These are phyloP conservation scores for Thymelicus acteon DNA, from an alignment of 2,888 invertebrate species.

Conservation along the genomic window DNA sequence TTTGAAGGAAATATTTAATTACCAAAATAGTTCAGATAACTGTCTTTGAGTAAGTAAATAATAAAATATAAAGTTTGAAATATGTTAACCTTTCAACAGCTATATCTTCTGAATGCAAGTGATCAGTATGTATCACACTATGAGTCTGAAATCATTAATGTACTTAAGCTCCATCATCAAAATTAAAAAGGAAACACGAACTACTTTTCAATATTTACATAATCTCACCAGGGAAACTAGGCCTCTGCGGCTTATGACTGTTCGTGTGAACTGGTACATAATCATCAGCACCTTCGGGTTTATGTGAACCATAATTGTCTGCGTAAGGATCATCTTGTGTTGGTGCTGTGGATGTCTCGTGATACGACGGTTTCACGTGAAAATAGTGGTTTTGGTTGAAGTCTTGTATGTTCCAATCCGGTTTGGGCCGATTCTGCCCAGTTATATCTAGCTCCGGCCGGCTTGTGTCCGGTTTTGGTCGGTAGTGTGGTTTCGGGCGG, in stretches of 20 bases:
- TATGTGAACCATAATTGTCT: conserved; percentile 50
- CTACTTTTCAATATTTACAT: conserved; percentile 35
- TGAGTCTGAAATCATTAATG: too few species aligned
- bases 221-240: conserved; percentile 79
- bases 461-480: conserved; percentile 53
- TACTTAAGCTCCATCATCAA: conserved; percentile 51
- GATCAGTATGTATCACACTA: too few species aligned
- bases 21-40: too few species aligned
- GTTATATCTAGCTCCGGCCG: conserved; percentile 52
- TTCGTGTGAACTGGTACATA: conserved; percentile 73
- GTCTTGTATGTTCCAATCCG: conserved; percentile 59
- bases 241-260: conserved; percentile 65
- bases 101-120: too few species aligned
- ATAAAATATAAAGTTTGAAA: too few species aligned
- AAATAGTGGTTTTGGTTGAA: conserved; percentile 67
- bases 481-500: conserved; percentile 65
- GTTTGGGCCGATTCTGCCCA: conserved; percentile 50
- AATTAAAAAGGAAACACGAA: conserved; percentile 40
- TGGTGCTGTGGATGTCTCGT: conserved; percentile 67
- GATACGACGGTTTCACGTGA: conserved; percentile 80
- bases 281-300: conserved; percentile 71
- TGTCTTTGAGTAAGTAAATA: too few species aligned
- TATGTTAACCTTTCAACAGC: too few species aligned
- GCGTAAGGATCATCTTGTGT: conserved; percentile 64
- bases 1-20: background rate